Evolutionary conservation across 1,140 invertebrate species (phyloP), one percentile per base, ranked within the genome.

Genomic region (Gryon sp.): DNA sequence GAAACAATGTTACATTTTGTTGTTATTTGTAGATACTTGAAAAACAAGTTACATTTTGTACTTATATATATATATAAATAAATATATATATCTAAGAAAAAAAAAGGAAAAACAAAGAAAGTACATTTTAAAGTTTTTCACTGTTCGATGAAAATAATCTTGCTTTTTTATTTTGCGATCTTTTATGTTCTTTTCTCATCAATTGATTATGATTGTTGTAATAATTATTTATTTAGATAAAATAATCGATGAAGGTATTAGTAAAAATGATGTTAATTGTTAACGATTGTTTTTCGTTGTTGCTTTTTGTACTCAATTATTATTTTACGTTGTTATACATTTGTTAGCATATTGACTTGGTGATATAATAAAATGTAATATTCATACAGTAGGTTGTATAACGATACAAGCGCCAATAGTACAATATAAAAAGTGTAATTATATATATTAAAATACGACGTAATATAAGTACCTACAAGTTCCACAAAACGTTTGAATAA

Each of bases 41-140:
- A 22, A n/a, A 18, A 11, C 0, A 22, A 38, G 32, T 18, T 19
- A 41, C 15, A 65, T 60, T 74, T 66, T 36, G 66, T 60, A 62
- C 34, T 65, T 32, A 12, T 45, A 60, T 6, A 36, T 63, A 63
- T 50, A 22, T 28, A 28, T 7, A 28, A 7, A 28, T 65, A 65
- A 65, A 26, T n/a, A n/a, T n/a, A n/a, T n/a, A n/a, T n/a, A n/a
- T n/a, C n/a, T n/a, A n/a, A n/a, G n/a, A n/a, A n/a, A n/a, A n/a
- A n/a, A n/a, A n/a, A n/a, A n/a, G n/a, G n/a, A n/a, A 63, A 8
- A 73, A 73, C 59, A 9, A 73, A 65, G 69, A 73, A 73, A 73
- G 69, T 73, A 73, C 12, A 46, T 57, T 65, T 14, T 2, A 38
- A n/a, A n/a, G n/a, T n/a, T n/a, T n/a, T n/a, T n/a, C n/a, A n/a